A percentile compares a stretch with the other conserved stretches of the same genome.
phyloP scores from a whole-genome alignment of 2,113 vertebrate species.

The Aphelocoma coerulescens region DNA sequence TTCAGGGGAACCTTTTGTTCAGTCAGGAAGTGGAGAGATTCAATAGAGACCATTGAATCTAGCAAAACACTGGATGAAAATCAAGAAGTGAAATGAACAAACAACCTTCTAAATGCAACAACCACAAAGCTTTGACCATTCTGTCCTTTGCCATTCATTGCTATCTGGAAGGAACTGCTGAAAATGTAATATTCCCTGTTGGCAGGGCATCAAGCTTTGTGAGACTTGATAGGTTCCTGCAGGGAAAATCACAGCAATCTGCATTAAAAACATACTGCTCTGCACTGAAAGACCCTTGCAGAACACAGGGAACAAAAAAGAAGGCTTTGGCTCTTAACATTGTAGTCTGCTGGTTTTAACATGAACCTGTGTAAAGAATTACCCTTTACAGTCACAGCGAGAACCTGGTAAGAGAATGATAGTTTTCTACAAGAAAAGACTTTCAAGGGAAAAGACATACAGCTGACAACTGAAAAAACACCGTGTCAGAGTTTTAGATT shows the following conservation, averaged over 20 bases:
- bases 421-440: neutral
- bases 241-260: slow-evolving; percentile 23
- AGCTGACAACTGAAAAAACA: neutral
- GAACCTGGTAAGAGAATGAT: neutral
- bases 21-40: neutral
- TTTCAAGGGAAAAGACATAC: neutral
- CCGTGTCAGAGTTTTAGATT: neutral
- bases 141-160: neutral
- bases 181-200: neutral
- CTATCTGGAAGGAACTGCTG: neutral
- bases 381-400: neutral
- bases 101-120: neutral
- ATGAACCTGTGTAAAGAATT: neutral
- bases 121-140: neutral
- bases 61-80: neutral
- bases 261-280: neutral
- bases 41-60: neutral
- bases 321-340: neutral
- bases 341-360: neutral
- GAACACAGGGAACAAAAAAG: neutral
- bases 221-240: neutral
- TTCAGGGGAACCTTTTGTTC: neutral
- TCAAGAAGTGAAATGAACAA: neutral
- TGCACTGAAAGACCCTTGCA: neutral
- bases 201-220: neutral